These are phyloP conservation scores for Elmis aenea DNA, from an alignment of 2,888 invertebrate species.

Conservation along the genomic window DNA sequence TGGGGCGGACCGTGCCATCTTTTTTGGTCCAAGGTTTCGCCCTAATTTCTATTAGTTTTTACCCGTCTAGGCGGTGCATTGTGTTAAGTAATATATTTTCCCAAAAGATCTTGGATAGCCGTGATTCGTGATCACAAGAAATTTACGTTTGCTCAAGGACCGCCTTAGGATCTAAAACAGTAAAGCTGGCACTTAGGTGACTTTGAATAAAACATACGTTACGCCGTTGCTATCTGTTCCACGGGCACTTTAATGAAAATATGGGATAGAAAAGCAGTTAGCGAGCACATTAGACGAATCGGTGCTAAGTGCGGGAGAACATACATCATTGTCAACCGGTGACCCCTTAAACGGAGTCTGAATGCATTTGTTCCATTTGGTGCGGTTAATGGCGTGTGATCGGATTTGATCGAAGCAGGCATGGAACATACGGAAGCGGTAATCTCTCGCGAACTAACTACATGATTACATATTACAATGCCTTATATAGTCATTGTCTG, in stretches of 20 bases:
- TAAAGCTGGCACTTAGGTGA: conserved; percentile 3
- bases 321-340: conserved; percentile 23
- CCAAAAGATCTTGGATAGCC: conserved; percentile 3
- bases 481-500: no score
- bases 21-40: no score
- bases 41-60: no score
- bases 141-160: conserved; percentile 5
- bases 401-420: conserved; percentile 17
- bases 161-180: conserved; percentile 1
- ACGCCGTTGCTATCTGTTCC: conserved; percentile 14
- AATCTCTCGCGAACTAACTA: conserved; percentile 12
- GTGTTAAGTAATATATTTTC: conserved; percentile 4
- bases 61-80: no score
- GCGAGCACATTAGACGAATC: conserved; percentile 14
- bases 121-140: conserved; percentile 4
- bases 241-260: conserved; percentile 3
- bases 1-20: no score
- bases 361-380: conserved; percentile 22
- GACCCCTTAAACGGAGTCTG: conserved; percentile 16
- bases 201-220: conserved; percentile 18
- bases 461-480: conserved; percentile 10
- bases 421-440: conserved; percentile 10
- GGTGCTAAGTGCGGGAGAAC: conserved; percentile 19
- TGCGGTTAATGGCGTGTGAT: conserved; percentile 22
- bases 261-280: conserved; percentile 11